phyloP scores from a whole-genome alignment of 1,140 invertebrate species.

The Drosophila biarmipes region DNA sequence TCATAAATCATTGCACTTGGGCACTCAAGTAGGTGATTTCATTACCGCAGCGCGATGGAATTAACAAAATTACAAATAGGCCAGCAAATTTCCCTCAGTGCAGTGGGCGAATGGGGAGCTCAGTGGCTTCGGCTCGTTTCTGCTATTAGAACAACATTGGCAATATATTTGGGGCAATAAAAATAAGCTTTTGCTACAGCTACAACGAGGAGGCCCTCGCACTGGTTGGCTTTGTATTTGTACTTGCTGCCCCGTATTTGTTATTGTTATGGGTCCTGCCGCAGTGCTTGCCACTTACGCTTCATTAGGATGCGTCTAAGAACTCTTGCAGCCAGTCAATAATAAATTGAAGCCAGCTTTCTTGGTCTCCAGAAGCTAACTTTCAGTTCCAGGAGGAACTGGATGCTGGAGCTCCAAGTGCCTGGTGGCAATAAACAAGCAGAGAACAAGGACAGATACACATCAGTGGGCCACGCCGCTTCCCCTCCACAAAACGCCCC shows the following conservation, averaged over 20 bases:
- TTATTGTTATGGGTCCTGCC: slow-evolving; percentile 69
- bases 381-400: slow-evolving; percentile 11
- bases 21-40: too few relatives aligned
- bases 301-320: slow-evolving; percentile 80
- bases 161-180: slow-evolving; percentile 81
- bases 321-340: slow-evolving; percentile 76
- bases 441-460: slow-evolving; percentile 52
- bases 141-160: slow-evolving; percentile 82
- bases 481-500: background rate
- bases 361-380: slow-evolving; percentile 1
- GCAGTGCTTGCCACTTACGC: slow-evolving; percentile 76
- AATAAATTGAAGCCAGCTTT: slow-evolving; percentile 69
- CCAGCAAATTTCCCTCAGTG: slow-evolving; percentile 14
- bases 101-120: slow-evolving; percentile 28
- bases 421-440: slow-evolving; percentile 64
- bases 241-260: slow-evolving; percentile 33
- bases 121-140: slow-evolving; percentile 63
- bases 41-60: too few relatives aligned
- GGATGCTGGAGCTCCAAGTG: slow-evolving; percentile 30
- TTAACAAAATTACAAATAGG: too few relatives aligned
- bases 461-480: slow-evolving; percentile 31
- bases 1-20: too few relatives aligned
- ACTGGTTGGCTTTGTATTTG: slow-evolving; percentile 20
- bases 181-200: slow-evolving; percentile 79
- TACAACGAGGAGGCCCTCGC: slow-evolving; percentile 26